Evolutionary conservation across 2,797 vertebrate species (phyloP), one percentile per base, ranked within the genome.

Genomic region (Naso thynnoides): DNA sequence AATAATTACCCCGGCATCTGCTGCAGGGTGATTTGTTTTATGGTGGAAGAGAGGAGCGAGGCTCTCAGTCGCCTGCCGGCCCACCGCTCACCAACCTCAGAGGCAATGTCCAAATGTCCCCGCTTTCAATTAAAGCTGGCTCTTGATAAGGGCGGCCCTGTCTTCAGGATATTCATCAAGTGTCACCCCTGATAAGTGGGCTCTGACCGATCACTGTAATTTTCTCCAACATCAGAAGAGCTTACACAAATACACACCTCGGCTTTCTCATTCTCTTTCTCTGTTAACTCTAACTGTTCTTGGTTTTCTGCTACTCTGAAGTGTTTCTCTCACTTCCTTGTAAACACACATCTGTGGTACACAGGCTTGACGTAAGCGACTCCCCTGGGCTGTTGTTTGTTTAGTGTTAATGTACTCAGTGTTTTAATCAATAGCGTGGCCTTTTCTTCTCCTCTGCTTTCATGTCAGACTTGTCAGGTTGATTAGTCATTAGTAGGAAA

Each of bases 1-100:
- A 95, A 93, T 94, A 94, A 95, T 94, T 93, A 92, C 90, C 86
- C 82, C 47, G 81, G 91, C 91, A 91, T 95, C 94, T 95, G 94
- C 90, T 91, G 85, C 82, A 49, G 90, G 91, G 86, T 85, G 90
- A 94, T 94, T 94, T 92, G 90, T 94, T 93, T 91, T 90, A 85
- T 82, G 81, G 84, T 0, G 68, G 79, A 63, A 78, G 71, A 85
- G 82, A 86, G 55, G 76, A 81, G 81, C 48, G 10, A 52, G 79
- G 77, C 70, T 79, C 76, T 79, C 64, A 59, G 73, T 73, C 26
- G 52, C 79, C 78, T 57, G 57, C 74, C 68, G 70, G 68, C 69
- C 67, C 67, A 23, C 67, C 33, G 39, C 78, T 82, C 76, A 47
- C 63, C 56, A n/a, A 61, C 78, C 84, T 78, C 71, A 39, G 74